Evolutionary conservation across 1,140 invertebrate genomes (phyloP).

Genomic region (Lepidurus arcticus): DNA sequence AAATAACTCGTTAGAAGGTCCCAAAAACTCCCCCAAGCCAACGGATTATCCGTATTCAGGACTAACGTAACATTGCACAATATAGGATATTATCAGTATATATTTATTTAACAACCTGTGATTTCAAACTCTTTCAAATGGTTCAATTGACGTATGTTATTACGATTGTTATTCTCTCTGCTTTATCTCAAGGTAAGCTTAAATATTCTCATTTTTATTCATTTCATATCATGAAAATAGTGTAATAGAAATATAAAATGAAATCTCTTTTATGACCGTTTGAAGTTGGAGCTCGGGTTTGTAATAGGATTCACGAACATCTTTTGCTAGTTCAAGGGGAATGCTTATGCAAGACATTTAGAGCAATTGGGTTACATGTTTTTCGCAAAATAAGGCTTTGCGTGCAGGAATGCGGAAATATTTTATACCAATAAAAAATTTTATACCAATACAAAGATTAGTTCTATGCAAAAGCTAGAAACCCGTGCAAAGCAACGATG

Average conservation of each 20-base stretch:
- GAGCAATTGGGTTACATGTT: too few species aligned
- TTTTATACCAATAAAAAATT: too few species aligned
- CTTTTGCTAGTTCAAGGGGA: too few species aligned
- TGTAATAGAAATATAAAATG: not conserved
- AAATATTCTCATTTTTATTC: not conserved
- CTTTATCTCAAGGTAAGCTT: not conserved
- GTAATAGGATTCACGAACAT: too few species aligned
- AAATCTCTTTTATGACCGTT: not conserved
- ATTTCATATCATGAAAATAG: not conserved
- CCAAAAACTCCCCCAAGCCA: not conserved
- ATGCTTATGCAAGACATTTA: too few species aligned
- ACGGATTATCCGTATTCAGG: not conserved
- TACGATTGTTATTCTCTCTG: not conserved
- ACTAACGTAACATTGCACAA: not conserved
- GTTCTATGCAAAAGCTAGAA: too few species aligned
- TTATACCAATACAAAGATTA: too few species aligned
- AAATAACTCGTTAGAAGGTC: not conserved
- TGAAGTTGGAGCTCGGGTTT: too few species aligned
- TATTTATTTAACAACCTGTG: not conserved
- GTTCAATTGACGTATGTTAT: not conserved
- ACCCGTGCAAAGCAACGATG: too few species aligned
- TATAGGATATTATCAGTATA: not conserved
- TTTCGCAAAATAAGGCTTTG: too few species aligned
- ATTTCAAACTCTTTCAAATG: not conserved
- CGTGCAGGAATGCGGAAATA: too few species aligned